These are phyloP conservation scores for Salvelinus sp. DNA, from an alignment of 2,113 vertebrate species.

Conservation along the genomic window DNA sequence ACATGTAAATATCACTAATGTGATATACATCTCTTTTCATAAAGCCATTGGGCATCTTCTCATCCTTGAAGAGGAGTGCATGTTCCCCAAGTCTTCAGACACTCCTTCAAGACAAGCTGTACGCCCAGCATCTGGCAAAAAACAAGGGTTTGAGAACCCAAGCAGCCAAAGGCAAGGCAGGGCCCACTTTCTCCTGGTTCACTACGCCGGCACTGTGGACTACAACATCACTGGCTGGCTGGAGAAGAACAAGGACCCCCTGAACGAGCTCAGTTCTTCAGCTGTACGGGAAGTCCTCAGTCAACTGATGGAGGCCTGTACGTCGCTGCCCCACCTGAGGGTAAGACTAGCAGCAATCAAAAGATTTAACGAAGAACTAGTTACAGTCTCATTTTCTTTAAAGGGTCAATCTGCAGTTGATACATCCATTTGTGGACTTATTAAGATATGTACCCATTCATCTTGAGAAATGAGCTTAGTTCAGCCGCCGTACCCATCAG, in stretches of 20 bases:
- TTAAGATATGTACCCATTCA: no score
- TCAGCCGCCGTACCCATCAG: no score
- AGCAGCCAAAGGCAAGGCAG: slow-evolving; percentile 81
- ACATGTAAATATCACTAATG: not conserved
- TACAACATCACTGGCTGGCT: slow-evolving; percentile 90
- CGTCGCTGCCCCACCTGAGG: slow-evolving; percentile 33
- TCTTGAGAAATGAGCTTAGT: no score
- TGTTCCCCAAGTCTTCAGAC: slow-evolving; percentile 70
- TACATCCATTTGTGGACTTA: no score
- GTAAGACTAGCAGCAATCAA: not conserved
- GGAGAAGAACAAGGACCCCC: slow-evolving; percentile 92
- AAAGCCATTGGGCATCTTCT: slow-evolving; percentile 79
- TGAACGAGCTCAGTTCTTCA: slow-evolving; percentile 87
- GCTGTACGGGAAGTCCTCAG: slow-evolving; percentile 69
- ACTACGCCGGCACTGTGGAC: slow-evolving; percentile 88
- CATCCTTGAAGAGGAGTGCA: slow-evolving; percentile 77
- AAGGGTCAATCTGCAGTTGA: no score
- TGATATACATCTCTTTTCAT: not conserved
- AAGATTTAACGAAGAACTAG: not conserved
- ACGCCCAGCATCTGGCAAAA: slow-evolving; percentile 88
- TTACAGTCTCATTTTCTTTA: not conserved
- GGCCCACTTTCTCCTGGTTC: slow-evolving; percentile 84
- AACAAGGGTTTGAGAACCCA: slow-evolving; percentile 88
- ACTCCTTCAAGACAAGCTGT: slow-evolving; percentile 87
- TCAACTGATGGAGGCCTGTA: slow-evolving; percentile 70